Evolutionary conservation across 2,113 vertebrate species (phyloP).

Genomic region (Sterna hirundo): DNA sequence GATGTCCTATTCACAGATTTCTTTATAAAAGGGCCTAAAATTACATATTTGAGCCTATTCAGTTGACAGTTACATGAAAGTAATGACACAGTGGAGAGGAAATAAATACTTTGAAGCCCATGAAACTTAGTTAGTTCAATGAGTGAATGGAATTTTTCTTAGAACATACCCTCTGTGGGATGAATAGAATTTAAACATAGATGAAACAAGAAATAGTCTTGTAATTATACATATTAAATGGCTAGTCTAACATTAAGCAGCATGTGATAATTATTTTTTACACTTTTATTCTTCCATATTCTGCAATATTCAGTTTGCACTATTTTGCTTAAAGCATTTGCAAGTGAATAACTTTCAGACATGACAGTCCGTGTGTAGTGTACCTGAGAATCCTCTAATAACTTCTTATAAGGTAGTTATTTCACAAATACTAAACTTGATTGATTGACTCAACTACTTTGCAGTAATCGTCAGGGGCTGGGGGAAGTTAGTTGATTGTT

Average conservation of each 20-base stretch:
- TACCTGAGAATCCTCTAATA: background rate
- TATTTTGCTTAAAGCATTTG: background rate
- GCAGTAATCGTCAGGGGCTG: background rate
- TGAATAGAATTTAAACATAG: conserved; percentile 46
- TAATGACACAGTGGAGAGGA: conserved; percentile 56
- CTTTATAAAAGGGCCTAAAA: conserved; percentile 65
- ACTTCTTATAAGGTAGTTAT: background rate
- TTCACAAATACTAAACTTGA: background rate
- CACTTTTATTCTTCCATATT: background rate
- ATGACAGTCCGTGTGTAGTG: background rate
- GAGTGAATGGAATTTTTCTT: conserved; percentile 42
- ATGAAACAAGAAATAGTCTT: conserved; percentile 20
- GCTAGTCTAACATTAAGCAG: background rate
- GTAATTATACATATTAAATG: conserved; percentile 37
- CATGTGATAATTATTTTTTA: background rate
- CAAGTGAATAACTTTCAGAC: background rate
- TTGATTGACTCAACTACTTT: background rate
- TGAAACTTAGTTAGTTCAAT: conserved; percentile 12
- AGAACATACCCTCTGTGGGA: background rate
- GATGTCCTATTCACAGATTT: conserved; percentile 56
- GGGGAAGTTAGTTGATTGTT: background rate
- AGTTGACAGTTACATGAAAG: conserved; percentile 69
- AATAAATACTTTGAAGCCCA: conserved; percentile 63
- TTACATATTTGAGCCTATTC: conserved; percentile 67
- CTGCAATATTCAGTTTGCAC: background rate